phyloP scores from a whole-genome alignment of 1,140 invertebrate species.

The Monomorium pharaonis region DNA sequence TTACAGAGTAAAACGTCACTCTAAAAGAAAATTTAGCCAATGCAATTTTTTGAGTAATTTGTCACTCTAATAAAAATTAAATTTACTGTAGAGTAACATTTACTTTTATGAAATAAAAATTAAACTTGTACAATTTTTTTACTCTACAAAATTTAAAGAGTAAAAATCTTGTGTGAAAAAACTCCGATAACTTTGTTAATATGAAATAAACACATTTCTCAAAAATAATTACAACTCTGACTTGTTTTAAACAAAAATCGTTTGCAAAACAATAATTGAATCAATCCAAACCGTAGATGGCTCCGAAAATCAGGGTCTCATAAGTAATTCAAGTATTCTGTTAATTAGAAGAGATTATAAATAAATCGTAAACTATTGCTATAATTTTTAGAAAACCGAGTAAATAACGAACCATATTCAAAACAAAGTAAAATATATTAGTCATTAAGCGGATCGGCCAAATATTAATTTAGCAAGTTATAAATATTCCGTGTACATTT shows the following conservation, averaged over 20 bases:
- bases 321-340: not conserved
- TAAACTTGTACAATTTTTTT: too few relatives aligned
- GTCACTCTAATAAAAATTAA: too few relatives aligned
- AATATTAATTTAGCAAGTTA: not conserved
- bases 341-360: not conserved
- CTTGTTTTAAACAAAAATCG: not conserved
- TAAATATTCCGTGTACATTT: not conserved
- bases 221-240: not conserved
- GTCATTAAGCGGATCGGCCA: too few relatives aligned
- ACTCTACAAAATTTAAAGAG: too few relatives aligned
- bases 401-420: not conserved
- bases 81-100: too few relatives aligned
- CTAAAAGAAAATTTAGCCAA: too few relatives aligned
- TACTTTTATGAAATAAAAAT: too few relatives aligned
- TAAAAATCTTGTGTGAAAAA: not conserved
- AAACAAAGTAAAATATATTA: not conserved
- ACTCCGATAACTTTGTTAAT: not conserved
- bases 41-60: too few relatives aligned
- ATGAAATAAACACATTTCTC: not conserved
- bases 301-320: not conserved
- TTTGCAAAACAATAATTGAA: not conserved
- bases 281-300: not conserved
- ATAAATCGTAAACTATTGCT: not conserved
- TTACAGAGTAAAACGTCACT: too few relatives aligned
- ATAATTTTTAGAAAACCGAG: not conserved